Percentiles rank a stretch among this genome's conserved stretches.
phyloP scores from a whole-genome alignment of 2,113 vertebrate genomes.

The Oryzias javanicus region DNA sequence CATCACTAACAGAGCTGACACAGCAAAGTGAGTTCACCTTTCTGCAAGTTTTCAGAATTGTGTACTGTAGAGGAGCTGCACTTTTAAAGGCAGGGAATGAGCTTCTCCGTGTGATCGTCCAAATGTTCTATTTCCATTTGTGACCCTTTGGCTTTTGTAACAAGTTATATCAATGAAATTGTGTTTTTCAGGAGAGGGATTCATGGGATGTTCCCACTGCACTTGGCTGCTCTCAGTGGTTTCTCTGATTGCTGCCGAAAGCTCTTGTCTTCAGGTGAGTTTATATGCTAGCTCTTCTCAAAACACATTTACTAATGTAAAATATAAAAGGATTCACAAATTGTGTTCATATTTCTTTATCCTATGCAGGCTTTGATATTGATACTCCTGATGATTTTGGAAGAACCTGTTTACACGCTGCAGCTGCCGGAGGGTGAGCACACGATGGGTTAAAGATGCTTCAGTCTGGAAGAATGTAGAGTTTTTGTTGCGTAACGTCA shows the following conservation, averaged over 20 bases:
- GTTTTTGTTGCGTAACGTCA: too few relatives aligned
- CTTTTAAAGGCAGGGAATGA: not conserved
- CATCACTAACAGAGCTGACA: slow-evolving; percentile 93
- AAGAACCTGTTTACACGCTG: slow-evolving; percentile 98
- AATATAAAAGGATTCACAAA: not conserved
- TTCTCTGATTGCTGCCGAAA: slow-evolving; percentile 99
- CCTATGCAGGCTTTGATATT: slow-evolving; percentile 88
- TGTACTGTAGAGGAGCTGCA: not conserved
- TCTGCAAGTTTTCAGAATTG: slow-evolving; percentile 6
- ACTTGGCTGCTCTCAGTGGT: slow-evolving; percentile 96
- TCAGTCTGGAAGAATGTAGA: not conserved
- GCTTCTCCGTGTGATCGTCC: too few relatives aligned
- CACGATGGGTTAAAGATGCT: not conserved
- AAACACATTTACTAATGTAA: too few relatives aligned
- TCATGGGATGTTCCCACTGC: slow-evolving; percentile 98
- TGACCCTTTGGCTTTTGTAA: too few relatives aligned
- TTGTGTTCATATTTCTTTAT: slow-evolving; percentile 13
- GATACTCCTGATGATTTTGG: slow-evolving; percentile 98
- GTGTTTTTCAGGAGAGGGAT: slow-evolving; percentile 83
- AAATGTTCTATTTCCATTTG: too few relatives aligned
- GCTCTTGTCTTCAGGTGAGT: slow-evolving; percentile 92
- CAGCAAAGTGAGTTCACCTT: slow-evolving; percentile 86
- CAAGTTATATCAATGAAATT: not conserved
- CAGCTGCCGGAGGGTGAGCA: slow-evolving; percentile 96
- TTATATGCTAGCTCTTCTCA: not conserved